Evolutionary conservation across 1,140 invertebrate species (phyloP), one percentile per base, ranked within the genome.

Genomic region (Drosophila carrolli): DNA sequence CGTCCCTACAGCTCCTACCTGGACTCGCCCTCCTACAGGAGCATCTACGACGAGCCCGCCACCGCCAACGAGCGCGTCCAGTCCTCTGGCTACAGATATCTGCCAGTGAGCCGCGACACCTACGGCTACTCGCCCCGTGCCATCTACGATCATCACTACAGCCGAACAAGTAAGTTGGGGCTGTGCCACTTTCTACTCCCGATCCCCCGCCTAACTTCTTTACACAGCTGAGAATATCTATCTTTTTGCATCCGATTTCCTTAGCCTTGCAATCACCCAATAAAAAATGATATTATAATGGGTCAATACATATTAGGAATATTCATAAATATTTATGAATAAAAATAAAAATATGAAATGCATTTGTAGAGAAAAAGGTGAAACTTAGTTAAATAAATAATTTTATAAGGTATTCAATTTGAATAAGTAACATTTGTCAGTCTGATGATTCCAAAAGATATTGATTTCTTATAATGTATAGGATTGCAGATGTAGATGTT

Each of bases 61-160:
- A 95, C 94, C 85, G 96, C 96, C 72, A 94, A 94, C 76, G 96
- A 97, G 93, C 95, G 96, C 93, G 97, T 97, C 94, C 94, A 95
- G 88, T 95, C 96, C 50, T 96, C 96, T 91, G 96, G 96, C 92
- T 97, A 97, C 95, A 96, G 96, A 93, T 97, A 97, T 93, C 93
- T 97, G 92, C 97, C 97, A 76, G 95, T 97, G 77, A 96, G 97
- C 92, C 95, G 97, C 80, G 96, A 97, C 90, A 96, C 95, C 88
- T 97, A 97, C 93, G 97, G 97, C 70, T 97, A 97, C 93, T 96
- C 96, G 67, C 96, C 97, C 75, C 95, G 96, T 93, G 94, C 96
- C 91, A 96, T 97, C 94, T 97, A 96, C 93, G 95, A 96, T 76
- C 96, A 96, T 94, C 96, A 97, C 93, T 97, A 96, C 94, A 95